These are phyloP conservation scores for Siniperca scherzeri DNA, from an alignment of 2,797 vertebrate genomes.

Conservation along the genomic window DNA sequence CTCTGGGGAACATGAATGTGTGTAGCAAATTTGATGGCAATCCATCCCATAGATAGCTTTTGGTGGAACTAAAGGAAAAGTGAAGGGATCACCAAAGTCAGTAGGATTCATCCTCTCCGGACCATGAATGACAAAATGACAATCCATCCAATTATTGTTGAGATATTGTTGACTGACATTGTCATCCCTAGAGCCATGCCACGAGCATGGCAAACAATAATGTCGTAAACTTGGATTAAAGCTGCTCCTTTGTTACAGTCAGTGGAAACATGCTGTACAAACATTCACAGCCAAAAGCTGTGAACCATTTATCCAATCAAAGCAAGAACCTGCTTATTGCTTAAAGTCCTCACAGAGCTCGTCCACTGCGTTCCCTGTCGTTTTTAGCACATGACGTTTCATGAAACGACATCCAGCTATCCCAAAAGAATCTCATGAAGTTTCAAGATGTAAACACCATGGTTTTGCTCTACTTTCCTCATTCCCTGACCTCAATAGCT, in stretches of 20 bases:
- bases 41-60: background rate
- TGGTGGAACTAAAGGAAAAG: background rate
- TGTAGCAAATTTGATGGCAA: background rate
- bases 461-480: constrained; percentile 79
- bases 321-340: constrained; percentile 18
- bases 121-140: background rate
- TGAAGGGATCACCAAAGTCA: background rate
- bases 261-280: constrained; percentile 1
- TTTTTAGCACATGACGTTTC: constrained; percentile 59
- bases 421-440: constrained; percentile 59
- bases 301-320: constrained; percentile 20
- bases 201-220: background rate
- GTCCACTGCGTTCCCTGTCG: constrained; percentile 17
- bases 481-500: constrained; percentile 78
- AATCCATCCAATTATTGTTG: background rate
- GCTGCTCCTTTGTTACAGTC: constrained; percentile 14
- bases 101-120: background rate
- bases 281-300: background rate
- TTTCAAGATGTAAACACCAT: constrained; percentile 73
- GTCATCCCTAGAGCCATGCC: background rate
- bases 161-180: background rate
- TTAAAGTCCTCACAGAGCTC: constrained; percentile 6
- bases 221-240: constrained; percentile 23
- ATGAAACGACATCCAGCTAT: constrained; percentile 45
- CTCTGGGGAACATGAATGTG: background rate